Conservation (phyloP, 1,140 invertebrate genomes). For the Drosophila persimilis region DNA sequence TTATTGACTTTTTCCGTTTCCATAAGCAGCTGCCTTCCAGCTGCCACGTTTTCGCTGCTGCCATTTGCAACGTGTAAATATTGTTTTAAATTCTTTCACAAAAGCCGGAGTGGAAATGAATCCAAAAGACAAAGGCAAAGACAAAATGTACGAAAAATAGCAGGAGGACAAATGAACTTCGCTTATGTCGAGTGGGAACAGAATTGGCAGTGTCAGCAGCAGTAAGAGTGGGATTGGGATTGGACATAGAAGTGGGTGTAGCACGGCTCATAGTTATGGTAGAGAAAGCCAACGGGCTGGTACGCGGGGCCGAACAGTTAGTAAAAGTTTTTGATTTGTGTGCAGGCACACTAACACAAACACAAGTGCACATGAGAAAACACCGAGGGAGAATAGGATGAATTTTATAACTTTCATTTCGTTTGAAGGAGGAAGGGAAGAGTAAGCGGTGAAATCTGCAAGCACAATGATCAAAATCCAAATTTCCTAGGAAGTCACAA, state of each 20-base stretch:
- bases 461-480: too few species aligned
- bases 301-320: slow-evolving; percentile 18
- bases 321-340: slow-evolving; percentile 79
- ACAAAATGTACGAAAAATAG: slow-evolving; percentile 41
- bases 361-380: slow-evolving; percentile 2
- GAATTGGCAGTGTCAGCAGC: slow-evolving; percentile 10
- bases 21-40: slow-evolving; percentile 5
- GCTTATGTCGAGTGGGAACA: slow-evolving; percentile 36
- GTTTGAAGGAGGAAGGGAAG: too few species aligned
- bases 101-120: slow-evolving; percentile 53
- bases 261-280: slow-evolving; percentile 33
- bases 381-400: slow-evolving; percentile 9
- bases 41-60: slow-evolving; percentile 14
- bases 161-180: slow-evolving; percentile 63
- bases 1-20: slow-evolving; percentile 19
- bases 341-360: slow-evolving; percentile 40
- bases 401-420: slow-evolving; percentile 73
- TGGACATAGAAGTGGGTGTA: slow-evolving; percentile 11
- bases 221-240: slow-evolving; percentile 1
- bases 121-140: slow-evolving; percentile 39
- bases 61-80: slow-evolving; percentile 63
- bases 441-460: too few species aligned
- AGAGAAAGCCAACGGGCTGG: neutral
- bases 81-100: slow-evolving; percentile 66
- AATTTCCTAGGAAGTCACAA: too few species aligned